These are phyloP conservation scores for Agriopis aurantiaria DNA, from an alignment of 2,888 invertebrate species.

Conservation along the genomic window DNA sequence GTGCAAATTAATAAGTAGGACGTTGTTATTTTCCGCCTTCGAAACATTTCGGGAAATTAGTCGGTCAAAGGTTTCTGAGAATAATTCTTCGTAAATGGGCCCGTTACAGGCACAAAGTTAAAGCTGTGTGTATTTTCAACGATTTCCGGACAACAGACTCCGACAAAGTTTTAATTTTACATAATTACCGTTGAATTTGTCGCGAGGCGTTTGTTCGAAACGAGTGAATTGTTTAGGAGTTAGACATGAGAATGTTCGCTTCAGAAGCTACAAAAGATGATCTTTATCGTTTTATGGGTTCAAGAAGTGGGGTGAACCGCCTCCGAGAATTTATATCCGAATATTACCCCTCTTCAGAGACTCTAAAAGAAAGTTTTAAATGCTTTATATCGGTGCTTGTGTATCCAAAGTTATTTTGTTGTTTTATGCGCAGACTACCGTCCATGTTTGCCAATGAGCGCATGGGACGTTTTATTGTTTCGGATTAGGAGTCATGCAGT, in stretches of 20 bases:
- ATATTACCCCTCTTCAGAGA: slow-evolving; percentile 68
- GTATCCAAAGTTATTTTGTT: slow-evolving; percentile 51
- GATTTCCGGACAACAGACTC: slow-evolving; percentile 46
- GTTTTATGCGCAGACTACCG: slow-evolving; percentile 59
- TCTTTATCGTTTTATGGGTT: slow-evolving; percentile 78
- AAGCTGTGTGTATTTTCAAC: slow-evolving; percentile 30
- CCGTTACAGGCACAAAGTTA: slow-evolving; percentile 18
- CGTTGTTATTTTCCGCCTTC: slow-evolving; percentile 31
- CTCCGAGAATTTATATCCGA: slow-evolving; percentile 70
- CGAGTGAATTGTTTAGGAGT: slow-evolving; percentile 55
- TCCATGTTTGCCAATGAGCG: slow-evolving; percentile 49
- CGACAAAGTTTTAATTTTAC: slow-evolving; percentile 56
- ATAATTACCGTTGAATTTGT: slow-evolving; percentile 60
- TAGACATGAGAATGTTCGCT: slow-evolving; percentile 56
- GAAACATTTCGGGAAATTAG: slow-evolving; percentile 28
- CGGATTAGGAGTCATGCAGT: slow-evolving; percentile 56
- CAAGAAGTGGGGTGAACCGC: slow-evolving; percentile 64
- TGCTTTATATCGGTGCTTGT: slow-evolving; percentile 68
- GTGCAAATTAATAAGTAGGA: slow-evolving; percentile 35
- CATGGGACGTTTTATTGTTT: slow-evolving; percentile 57
- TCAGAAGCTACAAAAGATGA: slow-evolving; percentile 72
- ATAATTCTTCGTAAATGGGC: slow-evolving; percentile 16
- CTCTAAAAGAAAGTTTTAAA: slow-evolving; percentile 78
- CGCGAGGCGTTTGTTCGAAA: slow-evolving; percentile 50
- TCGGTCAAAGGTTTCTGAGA: slow-evolving; percentile 30